Evolutionary conservation across 2,888 invertebrate species (phyloP).

Genomic region (Prosopocoilus inquinatus): DNA sequence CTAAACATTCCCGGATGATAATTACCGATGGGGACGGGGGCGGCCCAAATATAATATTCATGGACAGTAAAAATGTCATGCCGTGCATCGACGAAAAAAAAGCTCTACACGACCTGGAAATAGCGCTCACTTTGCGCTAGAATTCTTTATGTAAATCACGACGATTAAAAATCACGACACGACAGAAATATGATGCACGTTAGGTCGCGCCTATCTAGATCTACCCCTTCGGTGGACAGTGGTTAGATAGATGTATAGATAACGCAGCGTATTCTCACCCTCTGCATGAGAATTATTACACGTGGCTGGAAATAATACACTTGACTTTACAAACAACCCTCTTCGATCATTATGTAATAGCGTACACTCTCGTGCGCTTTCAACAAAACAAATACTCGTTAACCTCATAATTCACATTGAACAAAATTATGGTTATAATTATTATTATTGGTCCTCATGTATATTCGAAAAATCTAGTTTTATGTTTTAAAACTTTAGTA

Average conservation of each 20-base stretch:
- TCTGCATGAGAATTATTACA: slow-evolving; percentile 3
- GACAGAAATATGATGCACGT: slow-evolving; percentile 37
- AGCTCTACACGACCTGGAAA: slow-evolving; percentile 16
- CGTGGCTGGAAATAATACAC: neutral
- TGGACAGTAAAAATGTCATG: slow-evolving; percentile 31
- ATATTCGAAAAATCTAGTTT: too few species aligned
- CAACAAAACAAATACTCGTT: too few species aligned
- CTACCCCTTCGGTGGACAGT: slow-evolving; percentile 32
- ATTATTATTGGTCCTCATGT: too few species aligned
- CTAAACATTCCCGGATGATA: neutral
- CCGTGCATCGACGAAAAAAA: slow-evolving; percentile 22
- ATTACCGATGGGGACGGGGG: neutral
- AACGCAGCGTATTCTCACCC: slow-evolving; percentile 3
- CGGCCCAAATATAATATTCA: slow-evolving; percentile 13
- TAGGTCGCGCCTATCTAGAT: slow-evolving; percentile 31
- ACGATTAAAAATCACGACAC: slow-evolving; percentile 37
- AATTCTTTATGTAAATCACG: slow-evolving; percentile 33
- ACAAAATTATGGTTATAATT: too few species aligned
- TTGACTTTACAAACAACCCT: neutral
- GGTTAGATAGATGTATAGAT: slow-evolving; percentile 21
- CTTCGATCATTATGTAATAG: too few species aligned
- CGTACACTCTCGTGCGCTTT: too few species aligned
- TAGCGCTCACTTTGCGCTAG: slow-evolving; percentile 25
- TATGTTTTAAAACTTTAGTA: too few species aligned
- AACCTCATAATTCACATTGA: too few species aligned